phyloP scores from a whole-genome alignment of 2,888 invertebrate species.

The Nomada fabriciana region DNA sequence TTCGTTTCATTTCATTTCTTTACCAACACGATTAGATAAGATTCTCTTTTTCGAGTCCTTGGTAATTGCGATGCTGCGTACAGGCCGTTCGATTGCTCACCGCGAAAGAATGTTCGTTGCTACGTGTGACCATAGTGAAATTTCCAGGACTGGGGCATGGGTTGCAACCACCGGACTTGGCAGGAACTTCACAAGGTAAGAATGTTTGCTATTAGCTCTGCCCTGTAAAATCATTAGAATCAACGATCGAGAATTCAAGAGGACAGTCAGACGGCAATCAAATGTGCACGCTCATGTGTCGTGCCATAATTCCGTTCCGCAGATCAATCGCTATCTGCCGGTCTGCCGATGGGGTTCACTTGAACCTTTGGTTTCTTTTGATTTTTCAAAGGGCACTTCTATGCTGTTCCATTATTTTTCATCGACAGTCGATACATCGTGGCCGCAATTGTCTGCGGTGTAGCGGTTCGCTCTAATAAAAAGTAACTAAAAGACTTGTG shows the following conservation, averaged over 20 bases:
- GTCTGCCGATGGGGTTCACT: neutral
- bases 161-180: slow-evolving; percentile 87
- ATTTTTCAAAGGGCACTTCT: slow-evolving; percentile 82
- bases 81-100: slow-evolving; percentile 75
- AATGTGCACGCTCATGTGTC: neutral
- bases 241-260: slow-evolving; percentile 66
- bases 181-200: slow-evolving; percentile 94
- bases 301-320: too few species aligned
- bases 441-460: slow-evolving; percentile 77
- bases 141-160: slow-evolving; percentile 84
- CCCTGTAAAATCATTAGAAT: slow-evolving; percentile 70
- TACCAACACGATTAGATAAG: slow-evolving; percentile 4
- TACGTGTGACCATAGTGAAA: slow-evolving; percentile 83
- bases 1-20: too few species aligned
- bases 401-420: slow-evolving; percentile 81
- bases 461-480: slow-evolving; percentile 76
- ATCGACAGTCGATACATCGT: slow-evolving; percentile 80
- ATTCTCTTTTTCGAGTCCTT: slow-evolving; percentile 17
- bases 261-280: neutral
- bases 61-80: slow-evolving; percentile 82
- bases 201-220: slow-evolving; percentile 71
- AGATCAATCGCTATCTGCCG: neutral
- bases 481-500: slow-evolving; percentile 81
- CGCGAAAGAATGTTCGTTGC: slow-evolving; percentile 69
- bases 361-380: slow-evolving; percentile 84